A percentile compares a stretch with the other conserved stretches of the same genome.
phyloP scores from a whole-genome alignment of 2,797 vertebrate species.

The Chelon auratus region DNA sequence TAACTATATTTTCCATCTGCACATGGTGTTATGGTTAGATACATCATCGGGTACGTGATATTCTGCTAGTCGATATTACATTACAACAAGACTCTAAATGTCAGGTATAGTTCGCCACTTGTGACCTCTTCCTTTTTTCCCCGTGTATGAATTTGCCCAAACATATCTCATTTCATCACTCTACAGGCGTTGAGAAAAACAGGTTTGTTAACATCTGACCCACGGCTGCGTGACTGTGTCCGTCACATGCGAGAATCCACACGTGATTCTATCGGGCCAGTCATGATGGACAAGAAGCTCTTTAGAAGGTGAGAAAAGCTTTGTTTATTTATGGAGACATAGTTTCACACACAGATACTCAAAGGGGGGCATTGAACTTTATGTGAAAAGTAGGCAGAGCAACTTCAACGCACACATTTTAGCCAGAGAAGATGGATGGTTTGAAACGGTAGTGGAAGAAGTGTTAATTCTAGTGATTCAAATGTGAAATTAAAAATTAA shows the following conservation, averaged over 20 bases:
- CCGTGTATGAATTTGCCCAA: background rate
- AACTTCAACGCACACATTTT: background rate
- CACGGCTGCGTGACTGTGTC: conserved; percentile 89
- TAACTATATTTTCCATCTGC: conserved; percentile 7
- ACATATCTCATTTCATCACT: conserved; percentile 11
- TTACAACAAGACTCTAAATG: conserved; percentile 1
- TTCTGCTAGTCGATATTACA: conserved; percentile 8
- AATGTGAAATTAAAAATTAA: background rate
- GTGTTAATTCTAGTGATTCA: conserved; percentile 1
- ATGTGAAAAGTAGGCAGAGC: conserved; percentile 1
- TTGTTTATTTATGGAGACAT: conserved; percentile 28
- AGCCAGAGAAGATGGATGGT: too few relatives aligned
- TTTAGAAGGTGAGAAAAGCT: conserved; percentile 86
- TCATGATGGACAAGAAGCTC: conserved; percentile 89
- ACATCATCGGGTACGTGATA: background rate
- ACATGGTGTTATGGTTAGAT: background rate
- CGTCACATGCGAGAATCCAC: conserved; percentile 82
- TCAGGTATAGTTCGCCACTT: background rate
- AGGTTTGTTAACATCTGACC: conserved; percentile 90
- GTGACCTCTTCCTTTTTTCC: background rate
- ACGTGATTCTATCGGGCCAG: conserved; percentile 81
- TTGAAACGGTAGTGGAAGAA: background rate
- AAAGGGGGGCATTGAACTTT: background rate
- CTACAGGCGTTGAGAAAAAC: conserved; percentile 88
- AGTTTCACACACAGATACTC: background rate